Base-by-base conservation (phyloP, 2,888 invertebrate genomes). In the Pinctada fucata region DNA sequence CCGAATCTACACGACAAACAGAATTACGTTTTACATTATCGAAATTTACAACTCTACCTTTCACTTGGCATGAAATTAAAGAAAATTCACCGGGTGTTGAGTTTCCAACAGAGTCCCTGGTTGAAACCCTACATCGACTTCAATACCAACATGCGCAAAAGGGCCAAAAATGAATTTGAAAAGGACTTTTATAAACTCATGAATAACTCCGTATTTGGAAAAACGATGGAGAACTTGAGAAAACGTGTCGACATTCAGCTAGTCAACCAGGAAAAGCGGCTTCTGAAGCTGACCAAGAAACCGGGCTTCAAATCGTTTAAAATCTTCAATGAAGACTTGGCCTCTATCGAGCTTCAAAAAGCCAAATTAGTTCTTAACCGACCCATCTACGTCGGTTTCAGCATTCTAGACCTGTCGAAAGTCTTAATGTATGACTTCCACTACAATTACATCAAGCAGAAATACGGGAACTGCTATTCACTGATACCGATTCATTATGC, bases 191-290 rank as follows among this genome's bases (percentile, higher is more conserved):
- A n/a, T n/a, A n/a, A n/a, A n/a, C 50, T 49, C 16, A 66, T 66
- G 63, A 72, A 72, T 63, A 58, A 72, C 45, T 79, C 85, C 13
- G 86, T 90, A 13, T 91, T 88, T 82, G 90, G 90, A 2, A 93
- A 93, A 87, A 91, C 91, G 0, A 92, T 93, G 89, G 92, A 93
- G 84, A 93, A 93, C 87, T 89, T 92, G 6, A 80, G 90, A n/a
- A 92, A 92, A 64, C 82, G 88, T 67, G 83, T 88, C 8, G 88
- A 91, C 45, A 48, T 79, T 31, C 47, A 72, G 52, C 64, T 78
- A 1, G 67, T 73, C n/a, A 52, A 78, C 48, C 58, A 69, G n/a
- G 50, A 70, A 73, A 73, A 73, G 72, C n/a, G 67, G 70, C 71
- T 76, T 63, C 66, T 67, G n/a, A 82, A 78, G 45, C 75, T 82